Percentiles rank a stretch among this genome's conserved stretches.
phyloP scores from a whole-genome alignment of 2,797 vertebrate genomes.

The Protonibea diacanthus region DNA sequence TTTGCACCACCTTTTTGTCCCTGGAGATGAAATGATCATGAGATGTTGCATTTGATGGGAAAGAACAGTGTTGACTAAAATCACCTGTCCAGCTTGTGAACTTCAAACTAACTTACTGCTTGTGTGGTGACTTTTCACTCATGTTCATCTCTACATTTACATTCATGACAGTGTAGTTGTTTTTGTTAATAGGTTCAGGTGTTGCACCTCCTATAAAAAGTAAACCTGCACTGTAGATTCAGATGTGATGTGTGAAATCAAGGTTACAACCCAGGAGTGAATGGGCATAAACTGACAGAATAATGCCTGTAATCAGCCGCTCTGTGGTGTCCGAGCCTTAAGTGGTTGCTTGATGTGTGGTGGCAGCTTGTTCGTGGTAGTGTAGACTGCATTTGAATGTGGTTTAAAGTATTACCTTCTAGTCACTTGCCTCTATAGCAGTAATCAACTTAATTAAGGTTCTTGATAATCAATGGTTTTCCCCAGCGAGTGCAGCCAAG shows the following conservation, averaged over 20 bases:
- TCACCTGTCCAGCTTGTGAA: no score
- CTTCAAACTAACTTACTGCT: neutral
- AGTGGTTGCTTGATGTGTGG: neutral
- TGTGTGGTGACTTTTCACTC: no score
- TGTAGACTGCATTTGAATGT: neutral
- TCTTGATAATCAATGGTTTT: neutral
- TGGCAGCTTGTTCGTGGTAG: neutral
- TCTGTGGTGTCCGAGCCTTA: neutral
- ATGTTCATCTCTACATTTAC: neutral
- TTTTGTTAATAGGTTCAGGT: neutral
- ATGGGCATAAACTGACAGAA: neutral
- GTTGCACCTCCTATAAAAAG: neutral
- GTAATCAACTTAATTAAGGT: neutral
- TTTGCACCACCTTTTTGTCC: neutral
- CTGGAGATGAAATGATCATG: conserved; percentile 26
- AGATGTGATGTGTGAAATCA: neutral
- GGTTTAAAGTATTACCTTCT: neutral
- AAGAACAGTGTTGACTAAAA: neutral
- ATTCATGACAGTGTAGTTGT: neutral
- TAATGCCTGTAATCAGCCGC: neutral
- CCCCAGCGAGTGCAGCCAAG: neutral
- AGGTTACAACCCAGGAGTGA: neutral
- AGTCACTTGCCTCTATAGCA: neutral
- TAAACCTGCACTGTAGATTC: neutral
- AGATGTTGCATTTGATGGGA: conserved; percentile 4